A percentile compares a stretch with the other conserved stretches of the same genome.
Conservation (phyloP, 2,113 vertebrate genomes). For the Mesembrinibis cayennensis region DNA sequence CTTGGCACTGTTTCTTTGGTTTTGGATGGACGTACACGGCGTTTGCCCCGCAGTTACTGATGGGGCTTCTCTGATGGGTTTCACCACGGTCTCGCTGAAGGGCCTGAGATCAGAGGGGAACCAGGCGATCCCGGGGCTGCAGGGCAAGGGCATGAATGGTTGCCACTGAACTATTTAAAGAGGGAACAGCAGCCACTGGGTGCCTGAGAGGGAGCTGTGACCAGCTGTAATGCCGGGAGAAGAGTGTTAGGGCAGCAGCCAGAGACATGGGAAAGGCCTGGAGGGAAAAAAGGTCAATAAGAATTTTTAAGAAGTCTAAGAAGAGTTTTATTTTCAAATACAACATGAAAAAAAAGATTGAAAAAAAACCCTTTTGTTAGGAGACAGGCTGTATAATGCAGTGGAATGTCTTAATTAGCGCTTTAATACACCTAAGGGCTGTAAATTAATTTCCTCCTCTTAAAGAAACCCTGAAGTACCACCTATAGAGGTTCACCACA, state of each 20-base stretch:
- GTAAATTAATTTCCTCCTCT: not conserved
- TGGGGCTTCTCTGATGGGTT: not conserved
- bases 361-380: not conserved
- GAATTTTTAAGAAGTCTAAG: not conserved
- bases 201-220: not conserved
- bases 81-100: not conserved
- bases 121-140: not conserved
- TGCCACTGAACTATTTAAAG: not conserved
- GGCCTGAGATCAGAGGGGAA: not conserved
- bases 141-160: fast-evolving
- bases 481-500: not conserved
- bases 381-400: not conserved
- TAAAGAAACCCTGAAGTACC: not conserved
- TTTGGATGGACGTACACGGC: not conserved
- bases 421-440: not conserved
- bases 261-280: not conserved
- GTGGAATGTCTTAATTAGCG: not conserved
- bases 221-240: fast-evolving
- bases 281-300: not conserved
- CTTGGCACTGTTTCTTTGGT: not conserved
- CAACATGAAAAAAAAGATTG: not conserved
- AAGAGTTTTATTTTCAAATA: not conserved
- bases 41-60: not conserved
- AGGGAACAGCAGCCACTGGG: not conserved
- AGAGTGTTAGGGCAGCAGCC: not conserved